Evolutionary conservation across 2,888 invertebrate genomes (phyloP), one percentile per base, ranked within the genome.

Genomic region (Zaprionus lineosus): DNA sequence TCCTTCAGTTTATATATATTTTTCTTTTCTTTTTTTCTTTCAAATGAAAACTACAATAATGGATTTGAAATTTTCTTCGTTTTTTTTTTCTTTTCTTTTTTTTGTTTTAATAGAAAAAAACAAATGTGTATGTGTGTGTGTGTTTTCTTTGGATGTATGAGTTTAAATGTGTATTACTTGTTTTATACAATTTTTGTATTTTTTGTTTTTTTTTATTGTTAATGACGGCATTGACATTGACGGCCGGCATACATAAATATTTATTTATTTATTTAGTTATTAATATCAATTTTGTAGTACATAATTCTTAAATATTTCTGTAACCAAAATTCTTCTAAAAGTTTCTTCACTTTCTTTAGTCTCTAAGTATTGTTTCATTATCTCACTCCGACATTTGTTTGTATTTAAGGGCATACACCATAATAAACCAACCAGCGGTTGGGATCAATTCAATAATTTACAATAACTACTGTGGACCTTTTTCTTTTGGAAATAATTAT

Each of bases 351-450:
- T 71, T 76, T 63, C 71, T 60, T 79, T 86, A 82, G 76, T 77
- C 84, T 88, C 88, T 88, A 88, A 86, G 89, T 88, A 88, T 88
- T 88, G 88, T 88, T 88, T 88, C 87, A 67, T 87, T 88, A 88
- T 88, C 88, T 88, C 88, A 88, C 88, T 88, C 88, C 88, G 87
- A 89, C 88, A 88, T 87, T 88, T 83, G 60, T 73, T 78, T 77
- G 74, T 62, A 59, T 75, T 74, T 68, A 82, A 74, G 83, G 84
- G 78, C 78, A 82, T 82, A 82, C 60, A 53, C 71, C 74, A 52
- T 47, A 39, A 50, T 60, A 28, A 36, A 36, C 43, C 48, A 63
- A 46, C 28, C 44, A 33, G 28, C 36, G 28, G 29, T 46, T 68
- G 53, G 55, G 55, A 56, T 77, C 52, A 71, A 58, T 70, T 51